A percentile compares a stretch with the other conserved stretches of the same genome.
Evolutionary conservation across 2,888 invertebrate genomes (phyloP).

Genomic region (Noctua janthe): DNA sequence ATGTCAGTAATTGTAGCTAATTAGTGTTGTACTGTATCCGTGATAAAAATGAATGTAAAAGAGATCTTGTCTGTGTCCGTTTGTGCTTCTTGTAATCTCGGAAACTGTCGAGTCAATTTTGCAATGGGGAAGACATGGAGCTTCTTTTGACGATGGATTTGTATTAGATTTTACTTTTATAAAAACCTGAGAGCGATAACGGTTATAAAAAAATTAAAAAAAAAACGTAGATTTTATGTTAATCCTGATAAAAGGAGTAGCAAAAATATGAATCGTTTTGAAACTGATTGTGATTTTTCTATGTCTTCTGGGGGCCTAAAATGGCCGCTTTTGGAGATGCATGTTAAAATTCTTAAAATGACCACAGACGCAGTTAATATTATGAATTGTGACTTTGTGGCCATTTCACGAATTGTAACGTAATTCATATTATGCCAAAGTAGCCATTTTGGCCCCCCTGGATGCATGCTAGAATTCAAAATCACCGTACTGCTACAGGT

Average conservation of each 20-base stretch:
- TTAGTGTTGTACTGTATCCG: slow-evolving; percentile 38
- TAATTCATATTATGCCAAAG: too few species aligned
- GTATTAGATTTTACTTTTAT: neutral
- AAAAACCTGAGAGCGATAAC: neutral
- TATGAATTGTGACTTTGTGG: too few species aligned
- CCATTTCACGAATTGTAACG: too few species aligned
- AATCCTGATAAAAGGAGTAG: neutral
- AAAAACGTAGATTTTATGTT: neutral
- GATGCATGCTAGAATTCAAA: neutral
- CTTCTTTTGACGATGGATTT: neutral
- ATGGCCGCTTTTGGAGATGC: too few species aligned
- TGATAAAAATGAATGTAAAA: slow-evolving; percentile 34
- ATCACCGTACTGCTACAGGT: neutral
- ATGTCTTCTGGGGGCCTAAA: neutral
- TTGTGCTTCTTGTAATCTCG: slow-evolving; percentile 6
- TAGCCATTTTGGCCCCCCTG: neutral
- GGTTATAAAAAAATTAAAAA: neutral
- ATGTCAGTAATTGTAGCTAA: slow-evolving; percentile 36
- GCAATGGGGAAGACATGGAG: neutral
- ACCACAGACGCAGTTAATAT: too few species aligned
- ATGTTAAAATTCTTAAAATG: too few species aligned
- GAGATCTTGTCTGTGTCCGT: slow-evolving; percentile 9
- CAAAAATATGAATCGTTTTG: neutral
- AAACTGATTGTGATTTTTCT: neutral
- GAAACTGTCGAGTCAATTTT: neutral